Conservation (phyloP, 2,113 vertebrate genomes). For the Cottus gobio region DNA sequence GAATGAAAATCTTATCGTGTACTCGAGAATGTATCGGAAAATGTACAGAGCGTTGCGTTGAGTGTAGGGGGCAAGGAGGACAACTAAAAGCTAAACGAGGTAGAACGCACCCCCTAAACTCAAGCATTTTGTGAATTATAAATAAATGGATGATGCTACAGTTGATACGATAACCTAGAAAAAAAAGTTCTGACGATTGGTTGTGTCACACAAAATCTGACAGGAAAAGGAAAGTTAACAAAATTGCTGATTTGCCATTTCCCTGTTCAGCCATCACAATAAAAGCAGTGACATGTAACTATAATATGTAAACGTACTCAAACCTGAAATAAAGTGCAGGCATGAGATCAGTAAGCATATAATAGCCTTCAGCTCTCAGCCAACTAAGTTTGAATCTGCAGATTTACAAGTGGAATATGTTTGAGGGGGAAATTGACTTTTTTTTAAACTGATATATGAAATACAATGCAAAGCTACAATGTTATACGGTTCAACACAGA, state of each 20-base stretch:
- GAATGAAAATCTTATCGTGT: slow-evolving; percentile 56
- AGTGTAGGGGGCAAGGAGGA: slow-evolving; percentile 51
- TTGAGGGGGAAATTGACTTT: background rate
- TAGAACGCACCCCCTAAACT: slow-evolving; percentile 79
- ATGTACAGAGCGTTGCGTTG: slow-evolving; percentile 59
- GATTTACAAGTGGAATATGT: slow-evolving; percentile 30
- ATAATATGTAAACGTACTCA: slow-evolving; percentile 53
- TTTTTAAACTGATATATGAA: slow-evolving; percentile 43
- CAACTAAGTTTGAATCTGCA: slow-evolving; percentile 48
- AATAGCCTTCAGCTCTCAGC: slow-evolving; percentile 66
- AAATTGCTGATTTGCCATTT: slow-evolving; percentile 48
- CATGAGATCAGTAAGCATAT: slow-evolving; percentile 70
- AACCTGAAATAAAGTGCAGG: slow-evolving; percentile 86
- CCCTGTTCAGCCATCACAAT: slow-evolving; percentile 19
- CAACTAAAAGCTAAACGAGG: slow-evolving; percentile 79
- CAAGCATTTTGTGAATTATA: slow-evolving; percentile 68
- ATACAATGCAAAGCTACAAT: slow-evolving; percentile 40
- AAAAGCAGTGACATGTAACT: slow-evolving; percentile 50
- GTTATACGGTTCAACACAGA: slow-evolving; percentile 47
- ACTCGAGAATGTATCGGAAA: slow-evolving; percentile 68
- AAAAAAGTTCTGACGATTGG: slow-evolving; percentile 17
- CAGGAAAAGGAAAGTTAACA: slow-evolving; percentile 26
- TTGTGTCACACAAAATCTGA: slow-evolving; percentile 22
- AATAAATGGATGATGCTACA: slow-evolving; percentile 77
- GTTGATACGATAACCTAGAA: slow-evolving; percentile 34